Conservation (phyloP, 2,888 invertebrate species). For the Drosophila hamatofila region DNA sequence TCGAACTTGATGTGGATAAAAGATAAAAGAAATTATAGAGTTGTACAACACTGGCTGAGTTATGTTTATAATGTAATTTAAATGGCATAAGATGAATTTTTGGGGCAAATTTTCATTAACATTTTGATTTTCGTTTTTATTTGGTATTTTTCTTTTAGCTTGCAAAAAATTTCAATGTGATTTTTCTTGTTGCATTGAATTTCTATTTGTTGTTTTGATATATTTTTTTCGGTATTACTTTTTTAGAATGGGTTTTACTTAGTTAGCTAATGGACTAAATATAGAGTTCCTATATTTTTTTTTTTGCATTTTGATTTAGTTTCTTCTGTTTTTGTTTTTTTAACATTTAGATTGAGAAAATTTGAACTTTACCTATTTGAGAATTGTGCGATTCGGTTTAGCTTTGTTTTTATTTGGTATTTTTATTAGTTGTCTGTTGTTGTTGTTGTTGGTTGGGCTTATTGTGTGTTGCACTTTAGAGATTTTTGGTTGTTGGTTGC, state of each 20-base stretch:
- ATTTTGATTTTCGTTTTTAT: background rate
- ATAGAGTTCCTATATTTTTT: conserved; percentile 33
- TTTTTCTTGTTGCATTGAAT: conserved; percentile 81
- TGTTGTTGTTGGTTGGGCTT: conserved; percentile 6
- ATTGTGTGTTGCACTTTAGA: conserved; percentile 27
- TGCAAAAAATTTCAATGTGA: conserved; percentile 68
- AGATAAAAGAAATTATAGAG: background rate
- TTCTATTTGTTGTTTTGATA: conserved; percentile 52
- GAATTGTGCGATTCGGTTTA: conserved; percentile 41
- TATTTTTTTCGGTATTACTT: conserved; percentile 13
- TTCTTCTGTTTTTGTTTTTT: conserved; percentile 21
- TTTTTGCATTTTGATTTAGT: conserved; percentile 6
- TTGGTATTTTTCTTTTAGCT: background rate
- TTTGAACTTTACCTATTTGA: conserved; percentile 75
- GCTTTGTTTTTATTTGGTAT: conserved; percentile 5
- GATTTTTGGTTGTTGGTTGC: background rate
- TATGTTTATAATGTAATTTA: background rate
- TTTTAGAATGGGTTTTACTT: conserved; percentile 15
- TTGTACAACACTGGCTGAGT: conserved; percentile 11
- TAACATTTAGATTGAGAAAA: conserved; percentile 65
- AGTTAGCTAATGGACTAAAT: conserved; percentile 16
- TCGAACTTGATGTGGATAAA: background rate
- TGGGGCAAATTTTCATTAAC: background rate
- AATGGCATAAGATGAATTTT: conserved; percentile 3
- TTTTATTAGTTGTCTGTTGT: background rate